phyloP scores from a whole-genome alignment of 2,113 vertebrate genomes.

The Ammodytes marinus region DNA sequence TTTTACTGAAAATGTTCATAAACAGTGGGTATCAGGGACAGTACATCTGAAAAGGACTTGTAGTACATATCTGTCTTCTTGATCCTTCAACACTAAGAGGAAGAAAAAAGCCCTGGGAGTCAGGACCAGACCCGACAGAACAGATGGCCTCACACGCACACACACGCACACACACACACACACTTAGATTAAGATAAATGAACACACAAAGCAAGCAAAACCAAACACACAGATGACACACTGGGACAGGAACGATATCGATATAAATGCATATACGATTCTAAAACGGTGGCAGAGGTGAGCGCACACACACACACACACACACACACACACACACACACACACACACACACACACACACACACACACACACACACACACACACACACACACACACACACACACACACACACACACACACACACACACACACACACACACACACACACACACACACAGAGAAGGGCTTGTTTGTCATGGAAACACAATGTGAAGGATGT shows the following conservation, averaged over 20 bases:
- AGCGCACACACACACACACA: constrained; percentile 6
- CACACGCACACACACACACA: constrained; percentile 24
- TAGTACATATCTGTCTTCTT: constrained; percentile 53
- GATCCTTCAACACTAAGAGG: constrained; percentile 61
- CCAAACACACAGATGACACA: constrained; percentile 64
- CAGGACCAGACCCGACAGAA: constrained; percentile 71
- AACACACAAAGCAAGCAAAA: constrained; percentile 62
- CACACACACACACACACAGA: constrained; percentile 27
- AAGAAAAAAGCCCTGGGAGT: constrained; percentile 65
- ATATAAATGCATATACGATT: constrained; percentile 9
- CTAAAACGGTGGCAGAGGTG: neutral
- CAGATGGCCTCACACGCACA: constrained; percentile 70
- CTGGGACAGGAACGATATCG: constrained; percentile 36
- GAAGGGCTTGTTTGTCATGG: constrained; percentile 62
- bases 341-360: constrained; percentile 17
- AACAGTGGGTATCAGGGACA: constrained; percentile 40
- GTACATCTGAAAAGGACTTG: constrained; percentile 50
- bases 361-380: constrained; percentile 36
- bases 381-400: constrained; percentile 35
- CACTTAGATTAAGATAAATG: constrained; percentile 49
- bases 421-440: constrained; percentile 33
- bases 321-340: neutral
- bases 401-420: neutral
- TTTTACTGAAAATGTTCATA: constrained; percentile 5
- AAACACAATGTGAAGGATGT: constrained; percentile 49